Percentiles rank a stretch among this genome's conserved stretches.
These are phyloP conservation scores for Ochropacha duplaris DNA, from an alignment of 2,888 invertebrate genomes.

Conservation along the genomic window DNA sequence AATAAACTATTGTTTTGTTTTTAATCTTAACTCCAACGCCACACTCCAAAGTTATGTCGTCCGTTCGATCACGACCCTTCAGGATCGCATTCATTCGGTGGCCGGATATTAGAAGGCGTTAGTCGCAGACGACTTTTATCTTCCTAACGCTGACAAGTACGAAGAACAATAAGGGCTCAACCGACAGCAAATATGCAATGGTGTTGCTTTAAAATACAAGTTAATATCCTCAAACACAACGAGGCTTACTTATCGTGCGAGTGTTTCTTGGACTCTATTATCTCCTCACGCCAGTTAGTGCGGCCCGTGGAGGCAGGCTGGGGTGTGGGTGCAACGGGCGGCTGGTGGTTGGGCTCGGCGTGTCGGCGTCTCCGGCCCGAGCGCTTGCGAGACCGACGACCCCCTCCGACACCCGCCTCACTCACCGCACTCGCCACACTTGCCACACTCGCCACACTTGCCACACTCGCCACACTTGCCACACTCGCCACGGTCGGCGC, in stretches of 20 bases:
- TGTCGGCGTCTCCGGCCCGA: constrained; percentile 38
- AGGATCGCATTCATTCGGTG: no score
- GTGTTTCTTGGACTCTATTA: constrained; percentile 70
- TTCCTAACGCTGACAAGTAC: no score
- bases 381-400: constrained; percentile 42
- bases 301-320: constrained; percentile 39
- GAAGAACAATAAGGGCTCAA: no score
- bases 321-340: constrained; percentile 30
- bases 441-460: constrained; percentile 28
- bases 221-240: no score
- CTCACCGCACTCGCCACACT: constrained; percentile 31
- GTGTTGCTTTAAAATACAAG: no score
- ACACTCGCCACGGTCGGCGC: constrained; percentile 33
- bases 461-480: constrained; percentile 29
- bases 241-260: constrained; percentile 57
- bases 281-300: constrained; percentile 77
- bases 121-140: no score
- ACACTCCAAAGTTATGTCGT: no score
- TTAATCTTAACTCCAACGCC: no score
- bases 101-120: no score
- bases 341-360: constrained; percentile 30
- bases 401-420: constrained; percentile 36
- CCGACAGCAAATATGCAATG: no score
- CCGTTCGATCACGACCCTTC: no score
- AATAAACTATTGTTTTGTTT: no score